Conservation (phyloP, 2,888 invertebrate genomes). For the Enchytraeus crypticus region DNA sequence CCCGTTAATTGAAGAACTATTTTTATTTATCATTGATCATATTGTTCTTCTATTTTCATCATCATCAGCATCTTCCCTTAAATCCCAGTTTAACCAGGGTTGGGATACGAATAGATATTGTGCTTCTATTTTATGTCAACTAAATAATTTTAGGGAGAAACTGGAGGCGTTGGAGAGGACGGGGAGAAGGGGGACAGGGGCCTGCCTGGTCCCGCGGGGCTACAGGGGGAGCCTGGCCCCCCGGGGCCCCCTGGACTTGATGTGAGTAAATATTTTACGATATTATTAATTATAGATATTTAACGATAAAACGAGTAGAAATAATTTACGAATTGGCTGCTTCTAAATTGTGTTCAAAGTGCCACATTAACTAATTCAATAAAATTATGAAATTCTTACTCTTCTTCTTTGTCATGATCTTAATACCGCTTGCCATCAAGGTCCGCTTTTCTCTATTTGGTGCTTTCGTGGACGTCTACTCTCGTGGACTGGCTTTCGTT, state of each 20-base stretch:
- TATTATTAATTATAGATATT: neutral
- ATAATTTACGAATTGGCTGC: neutral
- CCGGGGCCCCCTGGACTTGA: constrained; percentile 11
- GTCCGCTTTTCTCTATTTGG: neutral
- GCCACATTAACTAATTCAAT: too few species aligned
- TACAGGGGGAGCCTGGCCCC: constrained; percentile 10
- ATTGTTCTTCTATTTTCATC: neutral
- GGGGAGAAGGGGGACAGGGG: constrained; percentile 13
- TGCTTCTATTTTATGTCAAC: neutral
- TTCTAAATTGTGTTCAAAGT: neutral
- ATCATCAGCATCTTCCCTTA: too few species aligned
- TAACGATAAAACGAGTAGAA: neutral
- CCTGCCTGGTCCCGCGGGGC: constrained; percentile 14
- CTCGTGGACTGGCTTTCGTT: too few species aligned
- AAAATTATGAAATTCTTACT: too few species aligned
- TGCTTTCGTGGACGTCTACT: neutral
- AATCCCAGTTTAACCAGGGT: too few species aligned
- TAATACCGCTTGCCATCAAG: neutral
- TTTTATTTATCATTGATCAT: neutral
- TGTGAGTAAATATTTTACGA: neutral
- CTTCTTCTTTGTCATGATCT: too few species aligned
- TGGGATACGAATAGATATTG: too few species aligned
- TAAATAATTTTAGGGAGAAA: constrained; percentile 11
- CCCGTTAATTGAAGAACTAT: too few species aligned
- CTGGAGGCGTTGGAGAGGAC: constrained; percentile 14